Conservation (phyloP, 2,888 invertebrate genomes). For the Platycnemis pennipes region DNA sequence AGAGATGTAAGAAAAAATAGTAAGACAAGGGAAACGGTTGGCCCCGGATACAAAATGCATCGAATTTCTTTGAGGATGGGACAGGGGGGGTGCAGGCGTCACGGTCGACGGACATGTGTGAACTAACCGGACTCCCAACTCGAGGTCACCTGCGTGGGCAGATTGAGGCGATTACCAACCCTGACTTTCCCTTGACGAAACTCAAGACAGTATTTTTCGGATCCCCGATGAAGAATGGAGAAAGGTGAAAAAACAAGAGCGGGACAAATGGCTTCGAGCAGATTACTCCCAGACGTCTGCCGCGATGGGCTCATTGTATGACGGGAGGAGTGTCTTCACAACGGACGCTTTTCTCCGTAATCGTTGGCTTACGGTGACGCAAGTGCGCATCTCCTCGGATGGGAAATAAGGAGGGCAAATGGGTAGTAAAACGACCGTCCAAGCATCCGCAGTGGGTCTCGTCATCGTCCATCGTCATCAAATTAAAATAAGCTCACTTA, state of each 20-base stretch:
- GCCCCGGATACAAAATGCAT: neutral
- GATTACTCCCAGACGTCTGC: neutral
- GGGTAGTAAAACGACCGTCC: no score
- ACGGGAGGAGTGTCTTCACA: neutral
- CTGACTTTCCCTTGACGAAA: neutral
- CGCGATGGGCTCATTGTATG: neutral
- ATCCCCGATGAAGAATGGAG: neutral
- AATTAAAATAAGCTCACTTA: no score
- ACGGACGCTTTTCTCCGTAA: neutral
- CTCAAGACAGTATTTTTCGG: neutral
- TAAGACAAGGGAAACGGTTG: neutral
- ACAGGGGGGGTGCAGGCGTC: neutral
- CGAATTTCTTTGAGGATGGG: neutral
- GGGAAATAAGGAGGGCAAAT: neutral
- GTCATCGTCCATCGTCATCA: no score
- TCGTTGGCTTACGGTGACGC: neutral
- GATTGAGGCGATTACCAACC: neutral
- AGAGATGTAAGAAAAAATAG: neutral
- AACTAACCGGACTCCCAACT: neutral
- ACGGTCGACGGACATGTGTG: neutral
- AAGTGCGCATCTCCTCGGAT: neutral
- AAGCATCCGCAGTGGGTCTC: no score
- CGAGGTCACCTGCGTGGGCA: neutral
- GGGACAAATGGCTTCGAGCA: neutral
- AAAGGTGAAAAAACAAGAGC: neutral